Evolutionary conservation across 1,140 invertebrate species (phyloP).

Genomic region (Aphis craccivora): DNA sequence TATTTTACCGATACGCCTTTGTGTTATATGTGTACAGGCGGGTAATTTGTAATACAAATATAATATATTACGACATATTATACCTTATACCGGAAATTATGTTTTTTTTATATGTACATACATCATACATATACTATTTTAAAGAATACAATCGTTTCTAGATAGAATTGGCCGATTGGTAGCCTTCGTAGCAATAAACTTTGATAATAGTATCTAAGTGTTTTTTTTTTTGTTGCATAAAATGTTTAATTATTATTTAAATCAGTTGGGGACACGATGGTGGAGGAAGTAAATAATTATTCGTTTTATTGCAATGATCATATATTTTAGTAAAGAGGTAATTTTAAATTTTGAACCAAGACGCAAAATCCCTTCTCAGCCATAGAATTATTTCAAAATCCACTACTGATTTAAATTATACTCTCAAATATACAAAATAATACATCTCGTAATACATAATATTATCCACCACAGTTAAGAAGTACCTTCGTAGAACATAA

Average conservation of each 20-base stretch:
- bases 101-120: background rate
- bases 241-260: background rate
- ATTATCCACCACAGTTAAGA: background rate
- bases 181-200: background rate
- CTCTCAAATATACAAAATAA: background rate
- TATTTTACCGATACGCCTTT: background rate
- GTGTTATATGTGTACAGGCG: background rate
- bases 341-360: background rate
- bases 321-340: background rate
- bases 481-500: background rate
- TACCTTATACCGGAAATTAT: background rate
- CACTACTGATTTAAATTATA: background rate
- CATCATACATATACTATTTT: background rate
- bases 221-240: background rate
- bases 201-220: background rate
- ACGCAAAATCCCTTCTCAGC: background rate
- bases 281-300: background rate
- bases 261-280: background rate
- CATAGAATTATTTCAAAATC: background rate
- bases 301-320: background rate
- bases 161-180: background rate
- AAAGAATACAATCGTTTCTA: background rate
- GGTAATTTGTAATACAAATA: background rate
- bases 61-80: background rate
- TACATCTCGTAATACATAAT: too few relatives aligned